Evolutionary conservation across 2,797 vertebrate species (phyloP).

Genomic region (Tokudaia muenninki): DNA sequence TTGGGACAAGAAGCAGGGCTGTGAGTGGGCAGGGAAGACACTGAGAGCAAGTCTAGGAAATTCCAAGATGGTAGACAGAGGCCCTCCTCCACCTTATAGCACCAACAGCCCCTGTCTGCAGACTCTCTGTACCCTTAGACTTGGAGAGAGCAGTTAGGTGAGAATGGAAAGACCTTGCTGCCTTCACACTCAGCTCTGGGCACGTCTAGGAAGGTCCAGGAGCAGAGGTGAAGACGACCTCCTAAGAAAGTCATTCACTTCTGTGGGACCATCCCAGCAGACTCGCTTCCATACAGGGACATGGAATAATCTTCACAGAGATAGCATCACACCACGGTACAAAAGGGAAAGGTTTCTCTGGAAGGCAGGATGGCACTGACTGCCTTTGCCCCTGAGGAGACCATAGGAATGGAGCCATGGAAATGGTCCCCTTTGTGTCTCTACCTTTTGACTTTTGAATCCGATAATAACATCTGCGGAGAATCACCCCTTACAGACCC

Average conservation of each 20-base stretch:
- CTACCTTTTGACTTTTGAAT: not conserved
- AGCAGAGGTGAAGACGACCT: not conserved
- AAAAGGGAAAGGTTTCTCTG: not conserved
- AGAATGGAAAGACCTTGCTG: accelerated
- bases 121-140: not conserved
- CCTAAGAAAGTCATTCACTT: not conserved
- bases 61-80: not conserved
- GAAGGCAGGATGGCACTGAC: not conserved
- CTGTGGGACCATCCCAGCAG: not conserved
- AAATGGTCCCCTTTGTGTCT: accelerated
- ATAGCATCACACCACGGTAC: accelerated
- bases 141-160: not conserved
- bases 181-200: not conserved
- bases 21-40: too few relatives aligned
- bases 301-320: not conserved
- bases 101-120: not conserved
- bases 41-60: not conserved
- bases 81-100: not conserved
- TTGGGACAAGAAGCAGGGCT: not conserved
- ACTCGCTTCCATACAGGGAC: not conserved
- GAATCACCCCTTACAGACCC: not conserved
- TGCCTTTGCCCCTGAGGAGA: not conserved
- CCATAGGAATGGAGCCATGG: not conserved
- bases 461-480: not conserved
- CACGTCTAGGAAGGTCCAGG: not conserved